Conservation (phyloP, 2,113 vertebrate species). For the Mohoua ochrocephala region DNA sequence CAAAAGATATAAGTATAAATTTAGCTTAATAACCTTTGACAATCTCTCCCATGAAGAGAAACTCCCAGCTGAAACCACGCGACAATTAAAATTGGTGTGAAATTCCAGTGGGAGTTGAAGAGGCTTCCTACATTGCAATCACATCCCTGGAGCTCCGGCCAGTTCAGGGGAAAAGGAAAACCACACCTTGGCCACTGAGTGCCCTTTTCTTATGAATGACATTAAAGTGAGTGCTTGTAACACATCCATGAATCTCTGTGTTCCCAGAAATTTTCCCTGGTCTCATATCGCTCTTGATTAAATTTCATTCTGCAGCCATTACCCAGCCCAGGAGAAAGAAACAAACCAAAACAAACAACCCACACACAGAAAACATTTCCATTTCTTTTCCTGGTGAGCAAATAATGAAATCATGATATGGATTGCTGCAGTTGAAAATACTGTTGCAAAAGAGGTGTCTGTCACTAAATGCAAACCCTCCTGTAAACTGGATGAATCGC, state of each 20-base stretch:
- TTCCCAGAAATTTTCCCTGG: not conserved
- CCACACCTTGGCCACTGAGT: not conserved
- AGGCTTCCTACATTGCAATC: not conserved
- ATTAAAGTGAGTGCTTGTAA: not conserved
- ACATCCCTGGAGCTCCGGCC: not conserved
- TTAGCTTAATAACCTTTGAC: not conserved
- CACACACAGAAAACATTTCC: not conserved
- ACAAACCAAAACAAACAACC: not conserved
- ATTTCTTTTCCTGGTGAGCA: not conserved
- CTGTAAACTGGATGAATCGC: not conserved
- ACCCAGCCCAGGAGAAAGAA: not conserved
- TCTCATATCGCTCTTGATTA: not conserved
- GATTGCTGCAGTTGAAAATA: not conserved
- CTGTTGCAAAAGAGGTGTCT: not conserved
- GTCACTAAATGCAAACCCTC: not conserved
- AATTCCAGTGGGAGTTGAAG: not conserved
- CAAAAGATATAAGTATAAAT: not conserved
- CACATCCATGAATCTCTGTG: not conserved
- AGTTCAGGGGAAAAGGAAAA: not conserved
- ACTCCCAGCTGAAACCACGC: not conserved
- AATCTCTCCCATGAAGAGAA: not conserved
- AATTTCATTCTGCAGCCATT: not conserved
- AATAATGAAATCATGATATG: not conserved
- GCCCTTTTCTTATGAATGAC: not conserved
- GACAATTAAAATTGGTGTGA: not conserved